These are phyloP conservation scores for Acanthoscelides obtectus DNA, from an alignment of 2,888 invertebrate genomes.

Conservation along the genomic window DNA sequence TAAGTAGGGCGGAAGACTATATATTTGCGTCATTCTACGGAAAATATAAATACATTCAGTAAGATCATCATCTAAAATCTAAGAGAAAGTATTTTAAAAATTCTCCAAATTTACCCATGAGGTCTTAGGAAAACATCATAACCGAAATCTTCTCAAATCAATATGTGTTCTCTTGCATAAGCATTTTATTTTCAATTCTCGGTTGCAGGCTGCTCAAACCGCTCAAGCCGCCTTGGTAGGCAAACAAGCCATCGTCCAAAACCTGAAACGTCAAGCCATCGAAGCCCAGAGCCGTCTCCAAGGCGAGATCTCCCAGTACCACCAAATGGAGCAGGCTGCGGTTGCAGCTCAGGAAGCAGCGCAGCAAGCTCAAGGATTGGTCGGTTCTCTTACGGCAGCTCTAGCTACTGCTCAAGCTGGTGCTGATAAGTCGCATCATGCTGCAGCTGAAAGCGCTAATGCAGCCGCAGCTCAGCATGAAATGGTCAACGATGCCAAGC, in stretches of 20 bases:
- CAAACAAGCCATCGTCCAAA: conserved; percentile 47
- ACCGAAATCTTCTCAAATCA: too few relatives aligned
- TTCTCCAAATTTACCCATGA: too few relatives aligned
- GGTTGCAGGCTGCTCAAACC: conserved; percentile 55
- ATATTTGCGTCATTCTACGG: too few relatives aligned
- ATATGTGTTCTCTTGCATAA: too few relatives aligned
- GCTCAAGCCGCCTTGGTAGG: conserved; percentile 60
- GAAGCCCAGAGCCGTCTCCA: conserved; percentile 62
- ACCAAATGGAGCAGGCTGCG: conserved; percentile 64
- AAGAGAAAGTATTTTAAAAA: too few relatives aligned
- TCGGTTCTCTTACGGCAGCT: conserved; percentile 66
- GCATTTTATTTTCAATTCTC: too few relatives aligned
- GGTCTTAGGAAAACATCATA: too few relatives aligned
- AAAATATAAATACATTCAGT: too few relatives aligned
- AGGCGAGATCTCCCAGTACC: conserved; percentile 63
- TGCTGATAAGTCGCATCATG: conserved; percentile 22
- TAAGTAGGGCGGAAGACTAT: too few relatives aligned
- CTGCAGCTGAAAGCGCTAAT: conserved; percentile 23
- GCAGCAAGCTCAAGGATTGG: conserved; percentile 60
- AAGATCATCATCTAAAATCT: too few relatives aligned
- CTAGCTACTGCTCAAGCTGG: conserved; percentile 43
- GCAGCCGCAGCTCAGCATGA: conserved; percentile 27
- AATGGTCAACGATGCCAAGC: conserved; percentile 53
- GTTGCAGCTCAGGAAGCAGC: conserved; percentile 63
- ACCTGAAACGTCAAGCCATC: conserved; percentile 63